phyloP scores from a whole-genome alignment of 1,140 invertebrate species.

The Phocides pigmalion region DNA sequence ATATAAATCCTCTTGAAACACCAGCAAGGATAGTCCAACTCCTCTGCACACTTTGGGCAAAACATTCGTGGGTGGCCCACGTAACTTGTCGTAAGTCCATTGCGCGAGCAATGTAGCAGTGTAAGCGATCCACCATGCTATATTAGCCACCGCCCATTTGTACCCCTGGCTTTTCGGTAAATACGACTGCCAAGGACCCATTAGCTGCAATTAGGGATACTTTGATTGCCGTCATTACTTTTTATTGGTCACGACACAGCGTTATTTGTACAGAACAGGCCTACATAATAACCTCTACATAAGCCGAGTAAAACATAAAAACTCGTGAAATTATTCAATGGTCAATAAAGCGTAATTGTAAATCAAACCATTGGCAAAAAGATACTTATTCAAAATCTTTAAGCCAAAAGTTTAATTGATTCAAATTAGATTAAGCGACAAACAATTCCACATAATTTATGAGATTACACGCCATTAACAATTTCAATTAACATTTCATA shows the following conservation, averaged over 20 bases:
- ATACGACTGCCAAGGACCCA: conserved; percentile 43
- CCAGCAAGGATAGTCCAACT: conserved; percentile 58
- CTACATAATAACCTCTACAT: too few relatives aligned
- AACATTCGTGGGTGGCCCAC: conserved; percentile 36
- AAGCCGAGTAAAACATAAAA: too few relatives aligned
- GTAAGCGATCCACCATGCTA: conserved; percentile 63
- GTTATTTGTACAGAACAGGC: too few relatives aligned
- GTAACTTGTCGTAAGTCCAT: conserved; percentile 41
- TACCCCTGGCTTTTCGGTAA: conserved; percentile 56
- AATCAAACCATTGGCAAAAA: too few relatives aligned
- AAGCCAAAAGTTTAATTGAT: too few relatives aligned
- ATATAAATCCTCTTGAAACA: conserved; percentile 69
- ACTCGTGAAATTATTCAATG: too few relatives aligned
- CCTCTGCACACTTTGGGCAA: conserved; percentile 53
- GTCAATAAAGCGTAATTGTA: too few relatives aligned
- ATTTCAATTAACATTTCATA: too few relatives aligned
- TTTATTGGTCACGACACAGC: conserved; percentile 4
- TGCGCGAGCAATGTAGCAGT: conserved; percentile 35
- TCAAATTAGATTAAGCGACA: too few relatives aligned
- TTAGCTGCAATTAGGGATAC: conserved; percentile 44
- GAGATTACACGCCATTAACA: too few relatives aligned
- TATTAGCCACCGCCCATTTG: conserved; percentile 50
- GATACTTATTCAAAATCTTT: too few relatives aligned
- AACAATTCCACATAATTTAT: too few relatives aligned
- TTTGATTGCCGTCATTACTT: conserved; percentile 1